A percentile compares a stretch with the other conserved stretches of the same genome.
These are phyloP conservation scores for Bucorvus abyssinicus DNA, from an alignment of 2,797 vertebrate genomes.

Conservation along the genomic window DNA sequence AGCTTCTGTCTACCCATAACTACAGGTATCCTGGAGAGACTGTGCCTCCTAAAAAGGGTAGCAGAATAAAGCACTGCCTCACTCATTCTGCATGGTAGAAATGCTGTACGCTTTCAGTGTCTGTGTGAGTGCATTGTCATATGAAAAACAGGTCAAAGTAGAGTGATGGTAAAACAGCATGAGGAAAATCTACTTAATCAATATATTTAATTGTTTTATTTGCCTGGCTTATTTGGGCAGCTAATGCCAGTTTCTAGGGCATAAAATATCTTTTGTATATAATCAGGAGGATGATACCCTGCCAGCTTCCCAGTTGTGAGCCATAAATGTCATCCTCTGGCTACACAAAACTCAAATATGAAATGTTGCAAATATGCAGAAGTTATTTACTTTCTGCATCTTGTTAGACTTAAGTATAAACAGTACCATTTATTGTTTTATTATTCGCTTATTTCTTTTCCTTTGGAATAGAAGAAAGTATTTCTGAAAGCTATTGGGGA, in stretches of 20 bases:
- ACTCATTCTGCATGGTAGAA: not conserved
- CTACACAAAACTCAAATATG: not conserved
- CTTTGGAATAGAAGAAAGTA: not conserved
- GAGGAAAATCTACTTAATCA: not conserved
- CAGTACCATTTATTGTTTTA: not conserved
- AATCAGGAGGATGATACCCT: not conserved
- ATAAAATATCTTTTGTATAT: not conserved
- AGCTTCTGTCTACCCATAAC: not conserved
- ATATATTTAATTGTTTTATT: not conserved
- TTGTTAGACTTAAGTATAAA: not conserved
- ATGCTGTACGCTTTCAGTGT: not conserved
- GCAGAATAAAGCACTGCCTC: not conserved
- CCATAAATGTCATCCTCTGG: not conserved
- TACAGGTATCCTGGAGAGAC: not conserved
- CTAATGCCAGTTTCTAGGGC: not conserved
- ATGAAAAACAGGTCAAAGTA: not conserved
- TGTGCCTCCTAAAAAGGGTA: not conserved
- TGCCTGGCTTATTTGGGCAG: not conserved
- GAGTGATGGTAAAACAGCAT: not conserved
- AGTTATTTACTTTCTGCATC: not conserved
- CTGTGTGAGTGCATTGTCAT: not conserved
- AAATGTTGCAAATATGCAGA: conserved; percentile 12
- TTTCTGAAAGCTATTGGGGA: not conserved
- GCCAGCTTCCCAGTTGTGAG: not conserved
- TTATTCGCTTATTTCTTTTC: conserved; percentile 7